A percentile compares a stretch with the other conserved stretches of the same genome.
Evolutionary conservation across 2,888 invertebrate species (phyloP).

Genomic region (Dryocosmus kuriphilus): DNA sequence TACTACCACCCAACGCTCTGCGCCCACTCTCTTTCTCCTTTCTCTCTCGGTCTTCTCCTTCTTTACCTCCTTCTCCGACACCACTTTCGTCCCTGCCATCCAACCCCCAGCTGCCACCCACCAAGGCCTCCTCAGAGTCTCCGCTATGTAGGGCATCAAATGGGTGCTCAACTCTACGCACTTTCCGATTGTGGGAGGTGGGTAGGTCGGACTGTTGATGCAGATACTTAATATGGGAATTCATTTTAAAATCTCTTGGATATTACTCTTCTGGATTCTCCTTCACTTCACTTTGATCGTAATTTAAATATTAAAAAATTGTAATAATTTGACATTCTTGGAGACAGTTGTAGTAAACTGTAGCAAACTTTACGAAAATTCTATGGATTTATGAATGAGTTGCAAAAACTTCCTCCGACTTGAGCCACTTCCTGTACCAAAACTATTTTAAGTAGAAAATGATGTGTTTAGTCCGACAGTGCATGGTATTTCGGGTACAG

Average conservation of each 20-base stretch:
- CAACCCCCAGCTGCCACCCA: conserved; percentile 58
- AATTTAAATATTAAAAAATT: no score
- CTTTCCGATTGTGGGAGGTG: conserved; percentile 48
- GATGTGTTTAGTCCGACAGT: background rate
- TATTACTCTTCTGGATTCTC: no score
- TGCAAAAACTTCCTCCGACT: no score
- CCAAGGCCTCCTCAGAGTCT: conserved; percentile 58
- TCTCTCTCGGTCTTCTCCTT: conserved; percentile 47
- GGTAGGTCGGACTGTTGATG: background rate
- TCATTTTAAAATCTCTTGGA: no score
- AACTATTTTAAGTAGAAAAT: background rate
- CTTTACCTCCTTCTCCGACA: conserved; percentile 54
- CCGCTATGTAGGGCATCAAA: conserved; percentile 72
- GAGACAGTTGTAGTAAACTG: no score
- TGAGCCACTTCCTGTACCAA: background rate
- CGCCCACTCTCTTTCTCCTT: conserved; percentile 42
- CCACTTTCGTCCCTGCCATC: conserved; percentile 63
- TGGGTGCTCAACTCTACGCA: conserved; percentile 73
- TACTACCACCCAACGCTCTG: conserved; percentile 37
- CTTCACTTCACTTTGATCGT: no score
- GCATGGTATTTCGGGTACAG: no score
- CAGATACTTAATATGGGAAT: no score
- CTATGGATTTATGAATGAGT: no score
- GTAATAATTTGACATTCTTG: no score
- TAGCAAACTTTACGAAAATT: no score